Conservation (phyloP, 2,888 invertebrate genomes). For the Microchrysa polita region DNA sequence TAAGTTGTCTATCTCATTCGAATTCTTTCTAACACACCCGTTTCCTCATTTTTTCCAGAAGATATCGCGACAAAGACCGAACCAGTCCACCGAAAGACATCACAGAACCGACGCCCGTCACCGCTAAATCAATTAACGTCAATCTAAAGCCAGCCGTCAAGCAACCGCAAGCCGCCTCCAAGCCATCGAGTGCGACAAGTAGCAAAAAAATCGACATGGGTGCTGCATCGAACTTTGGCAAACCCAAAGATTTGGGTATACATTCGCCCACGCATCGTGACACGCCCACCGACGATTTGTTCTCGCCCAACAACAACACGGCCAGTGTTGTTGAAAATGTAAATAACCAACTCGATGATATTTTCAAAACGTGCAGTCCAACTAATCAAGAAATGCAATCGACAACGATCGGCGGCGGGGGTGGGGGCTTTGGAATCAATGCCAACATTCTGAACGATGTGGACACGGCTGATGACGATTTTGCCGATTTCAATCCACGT, state of each 20-base stretch:
- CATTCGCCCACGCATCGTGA: conserved; percentile 64
- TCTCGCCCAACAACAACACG: conserved; percentile 54
- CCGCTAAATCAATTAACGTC: conserved; percentile 58
- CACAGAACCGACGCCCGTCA: conserved; percentile 57
- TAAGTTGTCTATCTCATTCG: no score
- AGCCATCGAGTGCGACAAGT: conserved; percentile 56
- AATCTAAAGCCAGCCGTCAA: conserved; percentile 53
- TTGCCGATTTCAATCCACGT: conserved; percentile 64
- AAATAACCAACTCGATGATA: conserved; percentile 67
- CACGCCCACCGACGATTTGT: conserved; percentile 60
- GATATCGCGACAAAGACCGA: conserved; percentile 63
- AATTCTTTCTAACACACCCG: no score
- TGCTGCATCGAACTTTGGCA: conserved; percentile 77
- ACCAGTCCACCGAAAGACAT: conserved; percentile 59
- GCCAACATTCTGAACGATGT: conserved; percentile 64
- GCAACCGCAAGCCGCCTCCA: conserved; percentile 52
- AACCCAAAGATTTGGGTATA: conserved; percentile 61
- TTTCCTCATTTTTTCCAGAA: conserved; percentile 52
- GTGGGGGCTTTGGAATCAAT: no score
- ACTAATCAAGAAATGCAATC: conserved; percentile 45
- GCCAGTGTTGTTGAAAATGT: conserved; percentile 55
- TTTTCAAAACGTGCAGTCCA: conserved; percentile 68
- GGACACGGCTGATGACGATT: conserved; percentile 67
- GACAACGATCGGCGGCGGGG: conserved; percentile 53
- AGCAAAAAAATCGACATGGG: conserved; percentile 70